phyloP scores from a whole-genome alignment of 2,113 vertebrate genomes.

The Zeus faber region DNA sequence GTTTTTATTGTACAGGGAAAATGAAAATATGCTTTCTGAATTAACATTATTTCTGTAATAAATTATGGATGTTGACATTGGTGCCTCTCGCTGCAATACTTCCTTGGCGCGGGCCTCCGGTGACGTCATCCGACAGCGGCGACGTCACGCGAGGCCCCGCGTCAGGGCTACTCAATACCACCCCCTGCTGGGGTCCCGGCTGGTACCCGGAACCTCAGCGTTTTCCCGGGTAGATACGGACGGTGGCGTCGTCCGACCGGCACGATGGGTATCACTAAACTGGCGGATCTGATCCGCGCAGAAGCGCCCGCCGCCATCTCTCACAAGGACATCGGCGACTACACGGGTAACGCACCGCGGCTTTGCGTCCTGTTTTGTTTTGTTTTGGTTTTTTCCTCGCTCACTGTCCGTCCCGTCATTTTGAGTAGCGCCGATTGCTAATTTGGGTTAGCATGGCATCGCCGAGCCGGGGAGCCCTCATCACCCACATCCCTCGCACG shows the following conservation, averaged over 20 bases:
- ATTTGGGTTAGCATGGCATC: neutral
- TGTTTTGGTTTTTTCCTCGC: too few relatives aligned
- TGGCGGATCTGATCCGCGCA: conserved; percentile 68
- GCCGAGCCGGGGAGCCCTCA: too few relatives aligned
- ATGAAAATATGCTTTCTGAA: conserved; percentile 32
- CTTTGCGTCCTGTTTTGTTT: fast-evolving
- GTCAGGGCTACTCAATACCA: neutral
- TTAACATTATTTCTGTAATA: conserved; percentile 44
- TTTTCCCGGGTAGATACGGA: neutral
- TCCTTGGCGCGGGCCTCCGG: too few relatives aligned
- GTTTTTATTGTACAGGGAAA: conserved; percentile 39
- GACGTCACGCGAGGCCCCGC: too few relatives aligned
- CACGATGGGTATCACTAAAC: conserved; percentile 72
- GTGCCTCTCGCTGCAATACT: too few relatives aligned
- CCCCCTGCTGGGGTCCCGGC: neutral
- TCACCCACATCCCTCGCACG: neutral
- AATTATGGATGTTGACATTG: neutral
- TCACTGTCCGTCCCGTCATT: too few relatives aligned
- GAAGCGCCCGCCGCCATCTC: conserved; percentile 54
- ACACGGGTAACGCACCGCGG: conserved; percentile 55
- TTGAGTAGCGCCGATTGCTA: too few relatives aligned
- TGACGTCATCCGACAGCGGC: neutral
- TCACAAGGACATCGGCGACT: conserved; percentile 69
- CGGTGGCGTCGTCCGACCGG: neutral
- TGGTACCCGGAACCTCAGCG: neutral